These are phyloP conservation scores for Amiota mariae DNA, from an alignment of 2,888 invertebrate genomes.

Conservation along the genomic window DNA sequence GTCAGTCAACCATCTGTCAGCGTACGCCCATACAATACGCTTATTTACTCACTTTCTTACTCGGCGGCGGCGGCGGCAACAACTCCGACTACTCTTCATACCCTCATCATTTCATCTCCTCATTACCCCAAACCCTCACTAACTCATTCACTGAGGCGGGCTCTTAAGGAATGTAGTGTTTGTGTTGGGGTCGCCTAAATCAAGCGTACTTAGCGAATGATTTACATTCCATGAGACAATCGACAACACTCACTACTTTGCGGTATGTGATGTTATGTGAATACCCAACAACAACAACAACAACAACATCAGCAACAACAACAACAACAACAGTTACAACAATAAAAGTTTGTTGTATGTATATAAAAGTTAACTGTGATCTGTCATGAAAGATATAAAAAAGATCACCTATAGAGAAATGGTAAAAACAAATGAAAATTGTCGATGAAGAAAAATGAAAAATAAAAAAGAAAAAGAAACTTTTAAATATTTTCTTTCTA, in stretches of 20 bases:
- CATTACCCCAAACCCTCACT: background rate
- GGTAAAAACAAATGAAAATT: too few species aligned
- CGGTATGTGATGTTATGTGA: slow-evolving; percentile 71
- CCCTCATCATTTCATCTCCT: background rate
- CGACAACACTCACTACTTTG: slow-evolving; percentile 67
- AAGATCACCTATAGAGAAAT: slow-evolving; percentile 47
- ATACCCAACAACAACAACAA: slow-evolving; percentile 44
- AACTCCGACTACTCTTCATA: background rate
- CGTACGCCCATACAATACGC: background rate
- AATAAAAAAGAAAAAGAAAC: too few species aligned
- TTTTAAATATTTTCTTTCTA: too few species aligned
- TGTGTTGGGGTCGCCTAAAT: slow-evolving; percentile 70
- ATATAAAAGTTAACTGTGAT: too few species aligned
- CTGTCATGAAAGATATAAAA: too few species aligned
- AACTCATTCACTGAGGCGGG: slow-evolving; percentile 4
- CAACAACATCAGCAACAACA: slow-evolving; percentile 44
- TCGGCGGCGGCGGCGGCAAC: background rate
- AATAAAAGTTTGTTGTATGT: slow-evolving; percentile 25
- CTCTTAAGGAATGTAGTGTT: slow-evolving; percentile 63
- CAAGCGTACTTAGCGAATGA: slow-evolving; percentile 72
- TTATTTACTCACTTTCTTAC: background rate
- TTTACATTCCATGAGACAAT: slow-evolving; percentile 72
- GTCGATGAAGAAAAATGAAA: too few species aligned
- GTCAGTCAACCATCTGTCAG: slow-evolving; percentile 1
- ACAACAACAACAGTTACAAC: slow-evolving; percentile 35